A percentile compares a stretch with the other conserved stretches of the same genome.
Evolutionary conservation across 1,140 invertebrate genomes (phyloP).

Genomic region (Lordiphosa mommai): DNA sequence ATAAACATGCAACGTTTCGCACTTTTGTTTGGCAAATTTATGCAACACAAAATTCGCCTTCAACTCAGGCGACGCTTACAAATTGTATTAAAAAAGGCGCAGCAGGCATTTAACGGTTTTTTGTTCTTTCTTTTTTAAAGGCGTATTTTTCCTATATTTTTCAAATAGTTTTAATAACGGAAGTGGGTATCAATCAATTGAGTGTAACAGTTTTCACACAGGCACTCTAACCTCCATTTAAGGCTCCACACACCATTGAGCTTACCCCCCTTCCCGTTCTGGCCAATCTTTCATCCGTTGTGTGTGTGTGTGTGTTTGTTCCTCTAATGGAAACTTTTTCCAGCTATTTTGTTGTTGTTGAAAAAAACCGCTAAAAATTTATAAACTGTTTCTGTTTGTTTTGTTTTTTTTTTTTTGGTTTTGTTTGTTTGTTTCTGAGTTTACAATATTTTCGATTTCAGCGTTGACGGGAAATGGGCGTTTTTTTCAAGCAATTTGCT

Average conservation of each 20-base stretch:
- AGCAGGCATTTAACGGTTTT: constrained; percentile 22
- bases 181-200: constrained; percentile 37
- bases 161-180: too few relatives aligned
- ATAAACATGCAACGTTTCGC: constrained; percentile 8
- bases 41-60: constrained; percentile 22
- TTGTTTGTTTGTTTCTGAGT: constrained; percentile 3
- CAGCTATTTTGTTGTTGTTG: constrained; percentile 19
- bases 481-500: constrained; percentile 14
- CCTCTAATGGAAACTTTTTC: constrained; percentile 43
- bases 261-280: neutral
- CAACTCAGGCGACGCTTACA: constrained; percentile 39
- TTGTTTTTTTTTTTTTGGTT: constrained; percentile 1
- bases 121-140: neutral
- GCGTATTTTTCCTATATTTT: constrained; percentile 6
- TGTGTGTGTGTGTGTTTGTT: too few relatives aligned
- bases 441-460: constrained; percentile 68
- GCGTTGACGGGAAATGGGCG: constrained; percentile 55
- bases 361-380: constrained; percentile 56
- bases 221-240: constrained; percentile 32
- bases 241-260: constrained; percentile 45
- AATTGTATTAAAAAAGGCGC: constrained; percentile 63
- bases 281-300: constrained; percentile 10
- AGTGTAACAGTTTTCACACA: constrained; percentile 40
- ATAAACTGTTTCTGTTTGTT: constrained; percentile 43
- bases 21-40: constrained; percentile 33